Evolutionary conservation across 2,888 invertebrate species (phyloP).

Genomic region (Griposia aprilina): DNA sequence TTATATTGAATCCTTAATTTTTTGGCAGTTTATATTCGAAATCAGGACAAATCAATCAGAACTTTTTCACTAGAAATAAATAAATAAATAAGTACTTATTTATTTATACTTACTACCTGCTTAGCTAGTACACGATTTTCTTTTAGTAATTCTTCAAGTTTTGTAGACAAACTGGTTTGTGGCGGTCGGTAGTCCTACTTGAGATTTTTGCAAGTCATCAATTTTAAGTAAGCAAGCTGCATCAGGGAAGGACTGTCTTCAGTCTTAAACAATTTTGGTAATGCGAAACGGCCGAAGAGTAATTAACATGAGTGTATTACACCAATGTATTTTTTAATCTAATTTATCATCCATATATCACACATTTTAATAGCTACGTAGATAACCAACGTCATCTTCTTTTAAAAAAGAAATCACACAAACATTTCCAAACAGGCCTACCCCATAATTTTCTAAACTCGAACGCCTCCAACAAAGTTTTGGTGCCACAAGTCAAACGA

Average conservation of each 20-base stretch:
- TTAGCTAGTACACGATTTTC: neutral
- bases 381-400: neutral
- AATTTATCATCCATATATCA: neutral
- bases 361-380: neutral
- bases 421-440: neutral
- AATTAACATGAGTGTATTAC: neutral
- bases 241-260: neutral
- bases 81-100: neutral
- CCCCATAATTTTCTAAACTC: constrained; percentile 13
- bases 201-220: neutral
- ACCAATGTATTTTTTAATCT: too few species aligned
- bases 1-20: neutral
- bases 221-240: neutral
- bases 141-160: neutral
- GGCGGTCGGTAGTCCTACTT: neutral
- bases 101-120: neutral
- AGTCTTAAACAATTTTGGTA: neutral
- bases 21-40: neutral
- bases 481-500: constrained; percentile 68
- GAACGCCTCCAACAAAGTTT: constrained; percentile 49
- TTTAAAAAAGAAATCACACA: neutral
- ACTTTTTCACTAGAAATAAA: neutral
- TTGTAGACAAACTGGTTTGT: neutral
- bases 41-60: neutral
- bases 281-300: neutral